Evolutionary conservation across 2,888 invertebrate species (phyloP).

Genomic region (Drosophila limbata): DNA sequence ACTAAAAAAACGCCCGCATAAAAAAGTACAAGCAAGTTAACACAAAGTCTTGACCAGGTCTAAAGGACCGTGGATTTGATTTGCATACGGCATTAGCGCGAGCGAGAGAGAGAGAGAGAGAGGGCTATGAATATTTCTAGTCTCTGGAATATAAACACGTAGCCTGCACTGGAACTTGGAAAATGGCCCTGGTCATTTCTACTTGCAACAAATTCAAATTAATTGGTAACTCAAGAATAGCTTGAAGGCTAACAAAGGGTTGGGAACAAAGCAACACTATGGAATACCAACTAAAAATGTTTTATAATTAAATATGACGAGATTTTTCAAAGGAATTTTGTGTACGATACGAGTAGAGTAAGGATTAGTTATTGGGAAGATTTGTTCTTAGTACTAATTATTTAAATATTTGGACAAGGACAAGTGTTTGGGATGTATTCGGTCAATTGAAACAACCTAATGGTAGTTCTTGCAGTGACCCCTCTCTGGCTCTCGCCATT

Average conservation of each 20-base stretch:
- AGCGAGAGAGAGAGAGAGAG: conserved; percentile 49
- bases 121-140: conserved; percentile 66
- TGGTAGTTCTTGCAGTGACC: conserved; percentile 58
- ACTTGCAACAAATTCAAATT: conserved; percentile 44
- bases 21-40: conserved; percentile 60
- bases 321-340: background rate
- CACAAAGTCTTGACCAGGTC: conserved; percentile 83
- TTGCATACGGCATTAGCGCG: conserved; percentile 67
- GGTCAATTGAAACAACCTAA: conserved; percentile 51
- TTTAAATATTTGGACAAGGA: conserved; percentile 16
- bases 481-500: conserved; percentile 51
- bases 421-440: conserved; percentile 14
- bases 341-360: background rate
- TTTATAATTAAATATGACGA: background rate
- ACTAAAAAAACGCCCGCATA: conserved; percentile 37
- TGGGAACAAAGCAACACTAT: background rate
- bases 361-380: background rate
- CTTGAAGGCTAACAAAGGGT: conserved; percentile 13
- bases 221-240: conserved; percentile 26
- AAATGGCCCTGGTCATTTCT: conserved; percentile 46
- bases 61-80: conserved; percentile 75
- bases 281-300: background rate
- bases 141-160: conserved; percentile 64
- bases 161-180: conserved; percentile 66
- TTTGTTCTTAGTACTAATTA: background rate